A percentile compares a stretch with the other conserved stretches of the same genome.
Evolutionary conservation across 2,797 vertebrate species (phyloP).

Genomic region (Zalophus californianus): DNA sequence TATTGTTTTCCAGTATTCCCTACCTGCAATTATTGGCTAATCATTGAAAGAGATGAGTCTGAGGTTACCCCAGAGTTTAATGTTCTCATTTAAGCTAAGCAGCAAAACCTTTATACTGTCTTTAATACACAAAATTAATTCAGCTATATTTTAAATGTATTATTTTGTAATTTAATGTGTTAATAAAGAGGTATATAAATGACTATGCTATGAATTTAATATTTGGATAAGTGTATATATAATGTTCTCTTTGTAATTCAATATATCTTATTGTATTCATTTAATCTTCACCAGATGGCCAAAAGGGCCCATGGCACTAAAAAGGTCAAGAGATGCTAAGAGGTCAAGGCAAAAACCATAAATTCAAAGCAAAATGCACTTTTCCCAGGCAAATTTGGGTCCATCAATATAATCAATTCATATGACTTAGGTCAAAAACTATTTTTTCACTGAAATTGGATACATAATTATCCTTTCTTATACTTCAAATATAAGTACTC

Average conservation of each 20-base stretch:
- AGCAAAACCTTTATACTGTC: neutral
- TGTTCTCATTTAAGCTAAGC: constrained; percentile 10
- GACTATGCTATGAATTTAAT: neutral
- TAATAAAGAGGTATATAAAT: neutral
- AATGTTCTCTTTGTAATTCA: neutral
- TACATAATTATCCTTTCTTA: neutral
- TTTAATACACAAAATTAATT: constrained; percentile 46
- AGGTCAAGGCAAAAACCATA: neutral
- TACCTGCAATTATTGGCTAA: neutral
- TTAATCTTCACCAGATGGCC: neutral
- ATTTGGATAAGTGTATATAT: neutral
- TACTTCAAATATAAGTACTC: neutral
- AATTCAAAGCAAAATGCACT: neutral
- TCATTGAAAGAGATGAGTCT: neutral
- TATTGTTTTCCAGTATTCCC: neutral
- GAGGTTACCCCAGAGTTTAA: neutral
- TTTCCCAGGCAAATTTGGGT: neutral
- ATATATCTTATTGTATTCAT: neutral
- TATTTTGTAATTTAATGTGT: neutral
- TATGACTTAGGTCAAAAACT: neutral
- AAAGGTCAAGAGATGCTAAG: neutral
- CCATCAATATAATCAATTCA: neutral
- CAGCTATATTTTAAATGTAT: constrained; percentile 19
- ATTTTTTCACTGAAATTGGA: neutral
- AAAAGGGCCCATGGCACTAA: neutral